A percentile compares a stretch with the other conserved stretches of the same genome.
These are phyloP conservation scores for Clanis bilineata DNA, from an alignment of 2,888 invertebrate genomes.

Conservation along the genomic window DNA sequence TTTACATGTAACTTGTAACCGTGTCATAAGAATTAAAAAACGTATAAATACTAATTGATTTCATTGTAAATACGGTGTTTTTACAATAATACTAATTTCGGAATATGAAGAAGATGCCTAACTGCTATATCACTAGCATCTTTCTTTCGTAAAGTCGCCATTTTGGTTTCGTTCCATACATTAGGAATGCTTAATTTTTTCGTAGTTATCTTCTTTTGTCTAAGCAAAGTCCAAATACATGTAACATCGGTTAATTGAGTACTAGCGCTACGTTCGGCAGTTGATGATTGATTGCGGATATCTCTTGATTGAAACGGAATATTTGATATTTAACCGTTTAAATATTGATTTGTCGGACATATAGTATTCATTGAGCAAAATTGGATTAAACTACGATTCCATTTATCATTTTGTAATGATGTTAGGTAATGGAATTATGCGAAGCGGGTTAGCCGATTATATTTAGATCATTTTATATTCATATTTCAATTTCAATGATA, in stretches of 20 bases:
- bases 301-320: constrained; percentile 23
- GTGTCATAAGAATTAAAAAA: no score
- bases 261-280: background rate
- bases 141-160: no score
- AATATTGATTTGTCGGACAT: constrained; percentile 12
- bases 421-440: background rate
- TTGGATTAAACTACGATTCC: background rate
- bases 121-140: no score
- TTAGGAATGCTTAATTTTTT: no score
- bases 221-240: constrained; percentile 4
- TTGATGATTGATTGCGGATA: constrained; percentile 19
- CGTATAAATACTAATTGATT: no score
- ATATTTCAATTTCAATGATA: no score
- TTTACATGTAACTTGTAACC: no score
- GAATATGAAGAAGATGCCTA: no score
- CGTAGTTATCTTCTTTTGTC: no score
- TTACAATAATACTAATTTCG: no score
- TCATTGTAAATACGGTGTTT: no score
- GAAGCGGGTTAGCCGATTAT: background rate
- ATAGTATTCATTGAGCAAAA: constrained; percentile 7
- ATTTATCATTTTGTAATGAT: background rate
- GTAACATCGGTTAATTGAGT: background rate
- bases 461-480: background rate
- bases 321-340: constrained; percentile 11
- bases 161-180: no score